Conservation (phyloP, 1,140 invertebrate species). For the Melanaphis sacchari region DNA sequence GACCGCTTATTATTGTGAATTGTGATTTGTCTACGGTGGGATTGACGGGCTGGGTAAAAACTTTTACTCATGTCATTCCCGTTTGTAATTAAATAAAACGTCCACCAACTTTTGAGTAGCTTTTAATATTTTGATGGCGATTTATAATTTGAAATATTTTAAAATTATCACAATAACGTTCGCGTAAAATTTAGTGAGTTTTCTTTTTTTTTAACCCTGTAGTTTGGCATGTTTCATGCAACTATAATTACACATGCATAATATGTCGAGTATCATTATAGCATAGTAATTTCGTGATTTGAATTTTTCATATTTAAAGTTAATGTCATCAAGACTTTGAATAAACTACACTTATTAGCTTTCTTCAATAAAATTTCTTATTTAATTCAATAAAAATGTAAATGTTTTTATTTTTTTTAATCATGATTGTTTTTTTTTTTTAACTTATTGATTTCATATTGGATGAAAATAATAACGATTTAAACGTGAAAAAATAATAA, state of each 20-base stretch:
- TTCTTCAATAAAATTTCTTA: too few relatives aligned
- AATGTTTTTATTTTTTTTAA: background rate
- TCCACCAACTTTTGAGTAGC: background rate
- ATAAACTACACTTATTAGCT: too few relatives aligned
- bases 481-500: background rate
- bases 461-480: background rate
- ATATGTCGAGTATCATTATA: background rate
- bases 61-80: background rate
- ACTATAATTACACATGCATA: background rate
- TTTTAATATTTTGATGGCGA: background rate
- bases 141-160: background rate
- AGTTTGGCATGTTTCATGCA: background rate
- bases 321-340: background rate
- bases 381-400: background rate
- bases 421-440: background rate
- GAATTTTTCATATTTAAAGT: background rate
- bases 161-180: background rate
- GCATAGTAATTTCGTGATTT: background rate
- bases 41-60: background rate
- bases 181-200: background rate
- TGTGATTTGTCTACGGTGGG: background rate
- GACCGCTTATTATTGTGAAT: conserved; percentile 3
- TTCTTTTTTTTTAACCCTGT: background rate
- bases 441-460: background rate
- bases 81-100: conserved; percentile 18